Evolutionary conservation across 2,888 invertebrate species (phyloP).

Genomic region (Scaptomyza cyrtandrae): DNA sequence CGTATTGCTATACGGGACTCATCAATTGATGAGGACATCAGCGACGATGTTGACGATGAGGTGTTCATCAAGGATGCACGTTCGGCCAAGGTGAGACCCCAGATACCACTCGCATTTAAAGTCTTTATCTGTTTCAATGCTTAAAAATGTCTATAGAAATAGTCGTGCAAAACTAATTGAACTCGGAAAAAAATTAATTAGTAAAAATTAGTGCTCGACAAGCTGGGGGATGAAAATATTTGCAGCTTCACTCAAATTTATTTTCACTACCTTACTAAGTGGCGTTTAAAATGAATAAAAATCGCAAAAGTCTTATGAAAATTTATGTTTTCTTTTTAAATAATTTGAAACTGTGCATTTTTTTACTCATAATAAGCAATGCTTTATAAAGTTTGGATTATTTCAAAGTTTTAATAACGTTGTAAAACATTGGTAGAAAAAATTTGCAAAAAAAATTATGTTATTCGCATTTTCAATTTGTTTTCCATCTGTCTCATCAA

Average conservation of each 20-base stretch:
- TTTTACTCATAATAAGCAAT: no score
- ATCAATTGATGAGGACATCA: slow-evolving; percentile 88
- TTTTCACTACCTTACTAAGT: neutral
- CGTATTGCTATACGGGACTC: slow-evolving; percentile 88
- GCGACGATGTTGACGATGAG: slow-evolving; percentile 91
- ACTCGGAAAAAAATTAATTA: neutral
- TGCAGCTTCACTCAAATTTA: neutral
- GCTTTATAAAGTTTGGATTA: no score
- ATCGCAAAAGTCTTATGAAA: neutral
- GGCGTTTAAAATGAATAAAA: neutral
- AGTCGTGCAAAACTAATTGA: neutral
- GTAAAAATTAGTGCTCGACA: neutral
- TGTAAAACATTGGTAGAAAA: no score
- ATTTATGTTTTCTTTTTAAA: no score
- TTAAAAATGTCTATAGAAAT: neutral
- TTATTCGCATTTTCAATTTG: no score
- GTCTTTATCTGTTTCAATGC: no score
- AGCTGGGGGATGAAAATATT: slow-evolving; percentile 8
- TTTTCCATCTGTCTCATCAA: neutral
- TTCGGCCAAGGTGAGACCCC: slow-evolving; percentile 86
- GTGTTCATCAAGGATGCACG: slow-evolving; percentile 91
- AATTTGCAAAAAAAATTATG: no score
- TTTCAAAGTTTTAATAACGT: no score
- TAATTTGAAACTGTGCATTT: no score
- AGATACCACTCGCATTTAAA: neutral